A percentile compares a stretch with the other conserved stretches of the same genome.
Evolutionary conservation across 1,140 invertebrate species (phyloP).

Genomic region (Cataglyphis hispanica): DNA sequence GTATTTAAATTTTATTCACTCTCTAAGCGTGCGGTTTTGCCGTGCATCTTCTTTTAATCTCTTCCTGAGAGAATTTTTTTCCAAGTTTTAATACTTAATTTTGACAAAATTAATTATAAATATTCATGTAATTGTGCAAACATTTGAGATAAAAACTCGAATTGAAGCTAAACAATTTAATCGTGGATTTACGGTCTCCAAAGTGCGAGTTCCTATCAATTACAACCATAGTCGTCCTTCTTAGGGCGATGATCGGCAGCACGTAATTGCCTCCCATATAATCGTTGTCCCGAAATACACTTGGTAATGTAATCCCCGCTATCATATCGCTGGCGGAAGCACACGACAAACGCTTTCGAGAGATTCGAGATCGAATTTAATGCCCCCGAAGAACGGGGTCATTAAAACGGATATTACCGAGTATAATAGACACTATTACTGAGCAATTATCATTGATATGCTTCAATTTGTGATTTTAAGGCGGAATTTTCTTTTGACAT

Average conservation of each 20-base stretch:
- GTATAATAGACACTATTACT: slow-evolving; percentile 33
- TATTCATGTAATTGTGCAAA: background rate
- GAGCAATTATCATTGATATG: slow-evolving; percentile 19
- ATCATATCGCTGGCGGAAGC: slow-evolving; percentile 36
- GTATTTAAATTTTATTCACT: background rate
- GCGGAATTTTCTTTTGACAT: slow-evolving; percentile 10
- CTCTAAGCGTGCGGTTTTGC: background rate
- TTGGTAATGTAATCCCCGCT: slow-evolving; percentile 41
- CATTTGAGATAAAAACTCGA: background rate
- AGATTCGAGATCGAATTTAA: slow-evolving; percentile 39
- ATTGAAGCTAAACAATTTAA: slow-evolving; percentile 15
- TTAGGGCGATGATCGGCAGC: slow-evolving; percentile 16
- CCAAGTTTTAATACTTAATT: background rate
- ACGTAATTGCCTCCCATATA: slow-evolving; percentile 40
- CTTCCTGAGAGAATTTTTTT: background rate
- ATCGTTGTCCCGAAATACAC: slow-evolving; percentile 40
- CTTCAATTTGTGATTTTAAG: slow-evolving; percentile 6
- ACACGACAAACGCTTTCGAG: slow-evolving; percentile 48
- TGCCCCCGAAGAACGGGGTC: slow-evolving; percentile 5
- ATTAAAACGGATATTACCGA: slow-evolving; percentile 38
- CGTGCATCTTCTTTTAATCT: background rate
- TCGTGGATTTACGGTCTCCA: background rate
- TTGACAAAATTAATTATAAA: background rate
- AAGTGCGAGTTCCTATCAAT: slow-evolving; percentile 35
- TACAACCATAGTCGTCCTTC: background rate